Conservation (phyloP, 2,888 invertebrate genomes). For the Pogonocherus hispidulus region DNA sequence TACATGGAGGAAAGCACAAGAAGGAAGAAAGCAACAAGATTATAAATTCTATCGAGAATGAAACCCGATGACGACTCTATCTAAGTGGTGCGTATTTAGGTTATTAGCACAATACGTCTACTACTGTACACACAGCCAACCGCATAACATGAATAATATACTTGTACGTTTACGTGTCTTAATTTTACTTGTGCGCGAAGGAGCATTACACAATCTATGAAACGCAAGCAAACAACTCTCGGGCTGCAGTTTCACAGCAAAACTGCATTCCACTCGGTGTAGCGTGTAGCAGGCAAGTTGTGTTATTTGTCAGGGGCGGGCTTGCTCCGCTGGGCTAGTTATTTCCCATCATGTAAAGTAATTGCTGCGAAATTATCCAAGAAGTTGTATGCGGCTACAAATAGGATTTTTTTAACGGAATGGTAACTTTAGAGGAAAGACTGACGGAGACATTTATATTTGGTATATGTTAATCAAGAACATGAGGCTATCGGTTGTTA, state of each 20-base stretch:
- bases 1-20: no score
- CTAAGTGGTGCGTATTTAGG: slow-evolving; percentile 10
- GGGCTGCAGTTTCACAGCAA: not conserved
- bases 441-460: no score
- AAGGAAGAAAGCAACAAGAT: slow-evolving; percentile 5
- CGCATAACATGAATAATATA: slow-evolving; percentile 15
- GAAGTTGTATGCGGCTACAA: no score
- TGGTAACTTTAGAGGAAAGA: no score
- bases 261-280: slow-evolving; percentile 9
- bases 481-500: no score
- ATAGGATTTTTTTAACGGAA: no score
- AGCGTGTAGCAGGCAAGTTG: slow-evolving; percentile 13
- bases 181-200: slow-evolving; percentile 8
- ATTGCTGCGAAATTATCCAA: no score
- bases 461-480: no score
- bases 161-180: slow-evolving; percentile 22
- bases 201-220: slow-evolving; percentile 5
- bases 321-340: not conserved
- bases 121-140: no score
- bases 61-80: slow-evolving; percentile 5
- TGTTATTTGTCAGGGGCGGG: slow-evolving; percentile 3
- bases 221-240: not conserved
- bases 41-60: slow-evolving; percentile 2
- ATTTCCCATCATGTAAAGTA: not conserved
- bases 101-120: slow-evolving; percentile 20